Conservation (phyloP, 2,797 vertebrate genomes). For the Sternarchorhynchus goeldii region DNA sequence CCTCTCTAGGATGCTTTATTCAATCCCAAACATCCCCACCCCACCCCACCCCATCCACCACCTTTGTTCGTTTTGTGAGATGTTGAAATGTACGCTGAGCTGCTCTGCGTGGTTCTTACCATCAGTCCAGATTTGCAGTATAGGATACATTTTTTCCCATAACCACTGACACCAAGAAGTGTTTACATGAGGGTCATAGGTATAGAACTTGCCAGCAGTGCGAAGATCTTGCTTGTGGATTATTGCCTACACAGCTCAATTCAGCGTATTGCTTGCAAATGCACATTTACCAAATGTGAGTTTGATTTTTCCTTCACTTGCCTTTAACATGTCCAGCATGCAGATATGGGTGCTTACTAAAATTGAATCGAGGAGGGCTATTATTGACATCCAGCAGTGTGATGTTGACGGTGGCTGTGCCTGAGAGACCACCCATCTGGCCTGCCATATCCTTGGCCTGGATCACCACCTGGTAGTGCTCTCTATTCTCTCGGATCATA, state of each 20-base stretch:
- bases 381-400: slow-evolving; percentile 92
- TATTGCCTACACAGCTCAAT: slow-evolving; percentile 3
- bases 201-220: slow-evolving; percentile 3
- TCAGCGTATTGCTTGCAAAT: neutral
- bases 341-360: slow-evolving; percentile 78
- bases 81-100: slow-evolving; percentile 5
- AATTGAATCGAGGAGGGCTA: slow-evolving; percentile 92
- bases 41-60: no score
- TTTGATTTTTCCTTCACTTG: slow-evolving; percentile 28
- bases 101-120: neutral
- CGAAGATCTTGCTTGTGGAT: slow-evolving; percentile 6
- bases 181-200: slow-evolving; percentile 20
- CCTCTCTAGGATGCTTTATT: slow-evolving; percentile 24
- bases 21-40: neutral
- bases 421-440: slow-evolving; percentile 95
- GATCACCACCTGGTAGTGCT: slow-evolving; percentile 95
- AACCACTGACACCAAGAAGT: neutral
- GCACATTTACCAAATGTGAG: neutral
- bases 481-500: slow-evolving; percentile 95
- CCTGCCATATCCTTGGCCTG: slow-evolving; percentile 99
- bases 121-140: neutral
- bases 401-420: slow-evolving; percentile 93
- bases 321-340: neutral
- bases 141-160: neutral
- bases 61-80: slow-evolving; percentile 24